Conservation (phyloP, 2,888 invertebrate species). For the Leptarthrus brevirostris region DNA sequence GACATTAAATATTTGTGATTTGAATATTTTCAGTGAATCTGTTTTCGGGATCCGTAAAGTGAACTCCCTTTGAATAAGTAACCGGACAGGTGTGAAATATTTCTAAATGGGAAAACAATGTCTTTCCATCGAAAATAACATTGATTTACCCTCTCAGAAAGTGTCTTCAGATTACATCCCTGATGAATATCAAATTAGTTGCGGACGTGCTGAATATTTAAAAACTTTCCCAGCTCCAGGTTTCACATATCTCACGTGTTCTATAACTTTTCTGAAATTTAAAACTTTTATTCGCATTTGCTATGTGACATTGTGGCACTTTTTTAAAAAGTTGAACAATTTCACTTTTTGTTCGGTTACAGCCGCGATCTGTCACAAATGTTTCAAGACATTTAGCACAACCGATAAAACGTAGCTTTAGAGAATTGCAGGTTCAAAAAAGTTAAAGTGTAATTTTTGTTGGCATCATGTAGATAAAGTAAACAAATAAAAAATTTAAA, state of each 20-base stretch:
- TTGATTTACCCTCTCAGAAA: conserved; percentile 35
- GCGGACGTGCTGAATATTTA: conserved; percentile 34
- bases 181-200: conserved; percentile 44
- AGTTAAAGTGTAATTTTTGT: no score
- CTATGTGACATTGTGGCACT: conserved; percentile 7
- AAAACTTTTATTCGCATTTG: conserved; percentile 14
- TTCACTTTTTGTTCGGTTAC: background rate
- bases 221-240: conserved; percentile 20
- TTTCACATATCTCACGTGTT: conserved; percentile 19
- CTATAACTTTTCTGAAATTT: conserved; percentile 25
- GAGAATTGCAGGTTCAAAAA: no score
- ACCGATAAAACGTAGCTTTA: no score
- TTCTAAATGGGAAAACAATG: conserved; percentile 44
- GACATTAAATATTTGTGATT: no score
- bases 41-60: no score
- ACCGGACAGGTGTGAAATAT: conserved; percentile 37
- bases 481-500: no score
- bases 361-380: no score
- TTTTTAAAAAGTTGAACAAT: background rate
- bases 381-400: no score
- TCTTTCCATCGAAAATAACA: conserved; percentile 29
- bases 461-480: no score
- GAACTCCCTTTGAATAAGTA: background rate
- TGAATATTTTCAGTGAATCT: no score
- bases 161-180: conserved; percentile 23